Evolutionary conservation across 2,797 vertebrate species (phyloP), one percentile per base, ranked within the genome.

Genomic region (Paramormyrops hopkinsi): DNA sequence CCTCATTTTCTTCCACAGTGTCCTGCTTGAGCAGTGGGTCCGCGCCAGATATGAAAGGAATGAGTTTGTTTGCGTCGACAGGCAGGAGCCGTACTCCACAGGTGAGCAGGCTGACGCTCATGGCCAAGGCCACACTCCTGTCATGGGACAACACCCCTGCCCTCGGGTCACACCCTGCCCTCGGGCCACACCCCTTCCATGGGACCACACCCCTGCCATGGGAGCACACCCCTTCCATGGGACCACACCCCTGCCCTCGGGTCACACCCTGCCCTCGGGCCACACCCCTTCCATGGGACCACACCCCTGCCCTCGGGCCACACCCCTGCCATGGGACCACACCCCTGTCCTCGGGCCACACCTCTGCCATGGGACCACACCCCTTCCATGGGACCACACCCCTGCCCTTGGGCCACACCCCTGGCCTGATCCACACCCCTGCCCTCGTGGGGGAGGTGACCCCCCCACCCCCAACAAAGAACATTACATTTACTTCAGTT

Each of bases 11-110:
- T 87, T 88, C 76, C 53, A 7, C 93, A 97, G 97, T 53, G 92
- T 97, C 84, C 95, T 97, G 62, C 95, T 96, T 22, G 97, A 97
- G 88, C 97, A 97, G 92, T 97, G 97, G 97, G 96, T 97, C 92
- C 94, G 96, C 89, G 96, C 96, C 94, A 97, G 97, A 92, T 97
- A 97, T 0, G 97, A 97, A 89, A 94, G 97, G 29, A 95, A 96
- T 90, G 97, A 97, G 88, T 97, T 97, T 92, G 94, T 96, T 89
- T 93, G 94, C 91, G 95, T 94, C 0, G 96, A 97, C 92, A 96
- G 95, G 93, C 97, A 97, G 93, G 97, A 97, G 89, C 96, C 97
- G 37, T 97, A 97, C 90, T 97, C 97, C 4, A 96, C 97, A 96
- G 97, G 97, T 97, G 94, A 91, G 33, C 29, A 25, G 54, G 33